Conservation (phyloP, 2,797 vertebrate species). For the Hippopotamyrus pictus region DNA sequence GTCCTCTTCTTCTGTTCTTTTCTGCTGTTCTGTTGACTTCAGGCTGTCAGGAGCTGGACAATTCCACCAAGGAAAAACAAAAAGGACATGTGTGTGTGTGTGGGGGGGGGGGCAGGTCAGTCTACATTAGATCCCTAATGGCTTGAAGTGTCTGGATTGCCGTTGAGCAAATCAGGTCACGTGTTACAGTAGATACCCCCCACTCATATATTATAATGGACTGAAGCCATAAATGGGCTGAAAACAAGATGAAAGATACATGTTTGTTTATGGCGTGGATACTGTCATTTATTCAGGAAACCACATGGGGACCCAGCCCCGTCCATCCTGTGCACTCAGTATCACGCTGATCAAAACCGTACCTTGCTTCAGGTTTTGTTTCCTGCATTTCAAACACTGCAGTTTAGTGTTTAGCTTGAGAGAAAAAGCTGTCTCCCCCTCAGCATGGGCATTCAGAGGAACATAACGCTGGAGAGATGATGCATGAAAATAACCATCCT, state of each 20-base stretch:
- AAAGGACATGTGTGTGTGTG: constrained; percentile 30
- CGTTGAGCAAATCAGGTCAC: constrained; percentile 53
- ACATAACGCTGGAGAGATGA: neutral
- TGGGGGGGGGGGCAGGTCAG: constrained; percentile 49
- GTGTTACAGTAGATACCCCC: neutral
- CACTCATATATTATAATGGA: constrained; percentile 33
- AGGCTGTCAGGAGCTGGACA: constrained; percentile 46
- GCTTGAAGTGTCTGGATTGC: constrained; percentile 44
- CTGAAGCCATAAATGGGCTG: neutral
- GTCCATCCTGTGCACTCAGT: neutral
- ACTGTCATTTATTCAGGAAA: constrained; percentile 13
- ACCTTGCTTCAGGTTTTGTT: neutral
- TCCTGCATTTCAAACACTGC: neutral
- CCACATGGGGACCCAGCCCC: neutral
- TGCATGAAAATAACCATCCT: neutral
- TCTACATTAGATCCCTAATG: constrained; percentile 53
- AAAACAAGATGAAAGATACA: neutral
- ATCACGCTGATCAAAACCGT: neutral
- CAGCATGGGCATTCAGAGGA: neutral
- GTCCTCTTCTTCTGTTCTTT: constrained; percentile 31
- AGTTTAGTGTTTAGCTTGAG: neutral
- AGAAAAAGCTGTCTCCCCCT: neutral
- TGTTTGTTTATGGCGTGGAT: neutral
- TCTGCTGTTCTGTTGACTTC: constrained; percentile 48
- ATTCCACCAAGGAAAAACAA: constrained; percentile 34